A percentile compares a stretch with the other conserved stretches of the same genome.
Evolutionary conservation across 2,888 invertebrate genomes (phyloP).

Genomic region (Noctua pronuba): DNA sequence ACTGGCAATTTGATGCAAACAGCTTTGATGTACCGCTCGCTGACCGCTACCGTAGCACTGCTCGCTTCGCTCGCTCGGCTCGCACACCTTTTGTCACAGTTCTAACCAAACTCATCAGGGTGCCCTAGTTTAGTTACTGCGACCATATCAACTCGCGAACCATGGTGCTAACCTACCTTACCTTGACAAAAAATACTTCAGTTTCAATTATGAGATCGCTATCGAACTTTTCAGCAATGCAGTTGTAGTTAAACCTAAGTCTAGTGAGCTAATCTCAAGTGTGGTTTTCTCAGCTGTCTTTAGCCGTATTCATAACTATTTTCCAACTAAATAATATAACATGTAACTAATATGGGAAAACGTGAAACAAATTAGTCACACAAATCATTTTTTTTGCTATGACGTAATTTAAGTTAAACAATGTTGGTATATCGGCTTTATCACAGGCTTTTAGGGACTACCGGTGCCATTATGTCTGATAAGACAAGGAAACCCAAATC

Average conservation of each 20-base stretch:
- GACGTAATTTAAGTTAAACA: neutral
- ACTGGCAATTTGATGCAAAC: neutral
- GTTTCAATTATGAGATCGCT: neutral
- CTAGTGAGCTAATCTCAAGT: neutral
- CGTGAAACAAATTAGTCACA: neutral
- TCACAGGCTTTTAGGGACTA: conserved; percentile 4
- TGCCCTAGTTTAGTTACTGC: neutral
- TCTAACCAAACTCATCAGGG: neutral
- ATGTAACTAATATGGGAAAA: neutral
- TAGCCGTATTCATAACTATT: neutral
- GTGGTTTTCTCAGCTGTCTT: neutral
- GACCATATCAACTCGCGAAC: neutral
- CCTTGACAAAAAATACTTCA: neutral
- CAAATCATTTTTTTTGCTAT: neutral
- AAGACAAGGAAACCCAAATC: conserved; percentile 1
- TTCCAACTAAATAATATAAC: neutral
- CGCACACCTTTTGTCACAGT: neutral
- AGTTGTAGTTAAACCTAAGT: neutral
- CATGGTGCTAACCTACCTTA: no score
- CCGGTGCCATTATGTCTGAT: conserved; percentile 25
- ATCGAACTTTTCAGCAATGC: neutral
- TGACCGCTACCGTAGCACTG: neutral
- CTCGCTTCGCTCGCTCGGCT: neutral
- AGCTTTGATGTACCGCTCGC: neutral
- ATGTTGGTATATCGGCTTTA: neutral